Conservation (phyloP, 1,140 invertebrate species). For the Scaptomyza pallida region DNA sequence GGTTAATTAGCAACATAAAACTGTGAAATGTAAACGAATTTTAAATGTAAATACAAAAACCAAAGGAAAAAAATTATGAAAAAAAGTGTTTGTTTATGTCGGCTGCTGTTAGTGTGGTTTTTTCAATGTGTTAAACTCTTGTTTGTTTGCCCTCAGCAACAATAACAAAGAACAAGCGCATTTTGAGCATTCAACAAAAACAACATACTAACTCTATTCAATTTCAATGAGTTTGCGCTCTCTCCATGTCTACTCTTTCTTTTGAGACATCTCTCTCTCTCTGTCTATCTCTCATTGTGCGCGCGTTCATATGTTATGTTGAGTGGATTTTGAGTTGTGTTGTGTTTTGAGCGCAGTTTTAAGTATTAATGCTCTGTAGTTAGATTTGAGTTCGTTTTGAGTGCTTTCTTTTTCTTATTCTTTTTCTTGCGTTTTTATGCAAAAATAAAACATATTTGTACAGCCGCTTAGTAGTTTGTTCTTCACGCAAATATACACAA, state of each 20-base stretch:
- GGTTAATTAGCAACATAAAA: slow-evolving; percentile 43
- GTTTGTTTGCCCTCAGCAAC: slow-evolving; percentile 41
- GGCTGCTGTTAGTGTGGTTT: background rate
- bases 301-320: slow-evolving; percentile 16
- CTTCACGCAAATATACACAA: background rate
- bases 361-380: background rate
- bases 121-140: slow-evolving; percentile 8
- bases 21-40: slow-evolving; percentile 32
- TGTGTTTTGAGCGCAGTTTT: slow-evolving; percentile 18
- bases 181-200: slow-evolving; percentile 21
- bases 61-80: slow-evolving; percentile 11
- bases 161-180: slow-evolving; percentile 38
- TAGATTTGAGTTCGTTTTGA: background rate
- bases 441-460: slow-evolving; percentile 20
- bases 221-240: slow-evolving; percentile 43
- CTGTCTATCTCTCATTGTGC: slow-evolving; percentile 14
- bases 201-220: slow-evolving; percentile 36
- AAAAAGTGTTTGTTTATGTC: slow-evolving; percentile 21
- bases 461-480: background rate
- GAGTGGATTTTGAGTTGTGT: slow-evolving; percentile 9
- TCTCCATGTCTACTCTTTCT: background rate
- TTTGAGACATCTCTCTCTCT: slow-evolving; percentile 1
- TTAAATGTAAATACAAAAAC: slow-evolving; percentile 12
- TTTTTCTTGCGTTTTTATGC: background rate
- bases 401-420: background rate